Conservation (phyloP, 1,140 invertebrate species). For the Drosophila bocqueti region DNA sequence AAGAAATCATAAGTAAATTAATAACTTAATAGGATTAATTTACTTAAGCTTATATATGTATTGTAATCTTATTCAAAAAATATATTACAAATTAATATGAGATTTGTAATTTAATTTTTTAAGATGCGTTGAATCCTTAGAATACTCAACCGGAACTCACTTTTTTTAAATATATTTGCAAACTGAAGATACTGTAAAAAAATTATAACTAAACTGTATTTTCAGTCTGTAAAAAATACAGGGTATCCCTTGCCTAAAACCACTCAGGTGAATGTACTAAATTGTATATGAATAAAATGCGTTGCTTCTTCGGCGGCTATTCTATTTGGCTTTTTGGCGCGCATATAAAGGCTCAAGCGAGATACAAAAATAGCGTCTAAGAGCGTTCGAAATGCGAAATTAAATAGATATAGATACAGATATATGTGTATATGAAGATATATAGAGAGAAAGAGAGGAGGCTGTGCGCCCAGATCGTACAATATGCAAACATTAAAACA, state of each 20-base stretch:
- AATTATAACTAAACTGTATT: not conserved
- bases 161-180: not conserved
- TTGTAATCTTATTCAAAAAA: not conserved
- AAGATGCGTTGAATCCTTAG: no score
- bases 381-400: constrained; percentile 65
- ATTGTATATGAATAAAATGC: constrained; percentile 29
- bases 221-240: not conserved
- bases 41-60: not conserved
- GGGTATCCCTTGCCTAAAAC: not conserved
- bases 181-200: not conserved
- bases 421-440: not conserved
- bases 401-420: constrained; percentile 48
- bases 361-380: constrained; percentile 37
- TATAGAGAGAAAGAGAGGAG: not conserved
- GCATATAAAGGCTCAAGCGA: constrained; percentile 15
- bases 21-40: not conserved
- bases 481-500: constrained; percentile 50
- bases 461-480: constrained; percentile 22
- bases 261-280: not conserved
- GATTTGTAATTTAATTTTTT: no score
- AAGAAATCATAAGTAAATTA: not conserved
- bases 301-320: constrained; percentile 32
- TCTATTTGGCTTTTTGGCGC: constrained; percentile 28
- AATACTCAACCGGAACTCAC: no score
- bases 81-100: not conserved